Evolutionary conservation across 2,888 invertebrate species (phyloP).

Genomic region (Chironomus tentans): DNA sequence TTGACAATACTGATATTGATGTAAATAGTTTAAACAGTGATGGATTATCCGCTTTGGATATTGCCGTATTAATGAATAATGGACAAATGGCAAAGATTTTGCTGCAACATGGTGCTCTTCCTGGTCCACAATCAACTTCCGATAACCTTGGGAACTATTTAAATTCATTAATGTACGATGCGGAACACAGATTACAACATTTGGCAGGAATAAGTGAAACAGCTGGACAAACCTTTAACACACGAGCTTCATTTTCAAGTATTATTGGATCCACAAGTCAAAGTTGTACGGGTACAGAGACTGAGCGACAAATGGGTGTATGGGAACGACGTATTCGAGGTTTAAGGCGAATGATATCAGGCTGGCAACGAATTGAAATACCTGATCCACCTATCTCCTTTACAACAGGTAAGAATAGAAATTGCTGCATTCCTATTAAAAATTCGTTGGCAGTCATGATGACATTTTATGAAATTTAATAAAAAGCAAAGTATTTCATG

Average conservation of each 20-base stretch:
- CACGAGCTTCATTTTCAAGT: constrained; percentile 49
- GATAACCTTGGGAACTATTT: constrained; percentile 70
- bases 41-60: constrained; percentile 81
- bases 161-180: constrained; percentile 66
- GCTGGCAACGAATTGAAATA: constrained; percentile 77
- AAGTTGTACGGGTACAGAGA: constrained; percentile 59
- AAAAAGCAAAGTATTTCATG: too few relatives aligned
- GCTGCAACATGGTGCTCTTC: constrained; percentile 75
- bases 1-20: constrained; percentile 87
- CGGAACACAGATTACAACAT: constrained; percentile 75
- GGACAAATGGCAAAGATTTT: constrained; percentile 82
- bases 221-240: constrained; percentile 40
- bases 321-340: constrained; percentile 65
- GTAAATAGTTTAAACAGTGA: constrained; percentile 88
- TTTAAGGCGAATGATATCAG: constrained; percentile 60
- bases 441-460: not conserved
- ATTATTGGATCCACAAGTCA: constrained; percentile 45
- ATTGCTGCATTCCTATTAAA: too few relatives aligned
- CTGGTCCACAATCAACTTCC: constrained; percentile 65
- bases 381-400: constrained; percentile 77
- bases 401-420: constrained; percentile 43
- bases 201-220: constrained; percentile 49
- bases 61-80: constrained; percentile 86
- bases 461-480: too few relatives aligned
- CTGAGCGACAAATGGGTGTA: constrained; percentile 73